These are phyloP conservation scores for Bugulina stolonifera DNA, from an alignment of 2,888 invertebrate species.

Conservation along the genomic window DNA sequence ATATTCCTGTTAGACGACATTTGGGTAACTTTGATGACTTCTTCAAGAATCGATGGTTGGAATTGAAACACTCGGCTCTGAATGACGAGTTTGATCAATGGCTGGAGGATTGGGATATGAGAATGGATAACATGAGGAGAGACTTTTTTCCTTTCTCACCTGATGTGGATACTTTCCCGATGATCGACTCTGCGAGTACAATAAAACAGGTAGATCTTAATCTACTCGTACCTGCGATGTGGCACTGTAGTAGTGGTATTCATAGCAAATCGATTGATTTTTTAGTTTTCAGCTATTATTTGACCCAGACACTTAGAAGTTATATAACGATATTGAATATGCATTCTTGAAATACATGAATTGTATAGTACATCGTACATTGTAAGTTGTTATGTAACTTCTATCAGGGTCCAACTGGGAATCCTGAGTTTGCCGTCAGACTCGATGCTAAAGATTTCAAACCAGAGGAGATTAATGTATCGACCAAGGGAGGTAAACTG, in stretches of 20 bases:
- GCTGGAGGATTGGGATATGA: not conserved
- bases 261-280: too few relatives aligned
- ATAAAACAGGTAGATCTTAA: too few relatives aligned
- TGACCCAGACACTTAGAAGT: too few relatives aligned
- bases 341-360: too few relatives aligned
- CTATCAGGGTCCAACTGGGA: constrained; percentile 9
- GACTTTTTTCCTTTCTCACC: not conserved
- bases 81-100: not conserved
- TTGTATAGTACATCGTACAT: too few relatives aligned
- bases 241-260: too few relatives aligned
- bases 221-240: too few relatives aligned
- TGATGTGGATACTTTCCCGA: too few relatives aligned
- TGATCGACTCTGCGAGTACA: too few relatives aligned
- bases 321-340: too few relatives aligned
- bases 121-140: not conserved
- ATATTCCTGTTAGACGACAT: constrained; percentile 1
- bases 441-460: constrained; percentile 25
- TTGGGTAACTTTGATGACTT: not conserved
- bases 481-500: constrained; percentile 20
- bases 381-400: not conserved
- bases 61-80: not conserved
- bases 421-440: constrained; percentile 24
- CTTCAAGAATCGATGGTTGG: not conserved
- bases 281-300: too few relatives aligned
- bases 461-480: constrained; percentile 25